These are phyloP conservation scores for Zaprionus taronus DNA, from an alignment of 1,140 invertebrate species.

Conservation along the genomic window DNA sequence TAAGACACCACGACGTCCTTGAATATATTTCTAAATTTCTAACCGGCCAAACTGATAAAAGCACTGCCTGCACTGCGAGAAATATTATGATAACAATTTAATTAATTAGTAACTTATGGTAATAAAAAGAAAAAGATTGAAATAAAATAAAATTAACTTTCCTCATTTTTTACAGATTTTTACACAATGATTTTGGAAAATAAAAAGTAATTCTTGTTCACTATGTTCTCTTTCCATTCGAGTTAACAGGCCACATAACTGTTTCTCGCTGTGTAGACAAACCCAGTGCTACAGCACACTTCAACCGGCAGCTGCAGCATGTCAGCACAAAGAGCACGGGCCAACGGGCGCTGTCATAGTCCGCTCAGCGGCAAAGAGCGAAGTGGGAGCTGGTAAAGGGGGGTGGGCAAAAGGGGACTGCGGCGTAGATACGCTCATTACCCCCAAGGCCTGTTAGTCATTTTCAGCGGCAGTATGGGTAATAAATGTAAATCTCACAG, in stretches of 20 bases:
- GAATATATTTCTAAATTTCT: constrained; percentile 44
- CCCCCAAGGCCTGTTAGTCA: constrained; percentile 61
- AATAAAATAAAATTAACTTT: too few relatives aligned
- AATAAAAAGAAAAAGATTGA: too few relatives aligned
- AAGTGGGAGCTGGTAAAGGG: background rate
- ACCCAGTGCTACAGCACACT: background rate
- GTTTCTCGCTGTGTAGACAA: background rate
- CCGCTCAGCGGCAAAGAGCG: background rate
- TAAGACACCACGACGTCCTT: constrained; percentile 58
- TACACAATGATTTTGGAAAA: too few relatives aligned
- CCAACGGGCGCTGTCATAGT: constrained; percentile 21
- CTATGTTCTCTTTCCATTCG: background rate
- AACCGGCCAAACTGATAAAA: background rate
- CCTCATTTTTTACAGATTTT: too few relatives aligned
- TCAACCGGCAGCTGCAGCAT: constrained; percentile 33
- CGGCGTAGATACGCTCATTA: constrained; percentile 57
- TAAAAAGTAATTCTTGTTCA: too few relatives aligned
- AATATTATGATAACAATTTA: background rate
- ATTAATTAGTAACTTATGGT: too few relatives aligned
- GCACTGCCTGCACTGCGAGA: background rate
- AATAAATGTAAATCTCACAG: constrained; percentile 79
- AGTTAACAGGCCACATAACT: background rate
- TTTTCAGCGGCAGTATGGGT: constrained; percentile 59
- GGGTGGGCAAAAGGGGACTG: constrained; percentile 1
- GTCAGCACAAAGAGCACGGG: constrained; percentile 22